Evolutionary conservation across 2,888 invertebrate species (phyloP).

Genomic region (Acrobasis suavella): DNA sequence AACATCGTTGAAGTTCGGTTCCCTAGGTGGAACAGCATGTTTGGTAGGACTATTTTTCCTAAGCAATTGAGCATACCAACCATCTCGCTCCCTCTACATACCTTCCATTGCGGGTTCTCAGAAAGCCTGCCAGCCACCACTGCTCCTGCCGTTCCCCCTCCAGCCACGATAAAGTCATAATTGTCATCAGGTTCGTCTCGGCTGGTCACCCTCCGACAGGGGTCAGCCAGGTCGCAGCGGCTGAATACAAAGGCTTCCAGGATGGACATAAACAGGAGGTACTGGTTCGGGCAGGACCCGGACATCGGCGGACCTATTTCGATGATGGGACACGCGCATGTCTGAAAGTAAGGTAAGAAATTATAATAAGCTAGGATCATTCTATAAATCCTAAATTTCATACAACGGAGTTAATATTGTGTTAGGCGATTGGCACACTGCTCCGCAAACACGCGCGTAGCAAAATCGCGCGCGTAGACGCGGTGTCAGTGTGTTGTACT

Average conservation of each 20-base stretch:
- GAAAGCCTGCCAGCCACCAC: conserved; percentile 85
- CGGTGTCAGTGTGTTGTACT: too few relatives aligned
- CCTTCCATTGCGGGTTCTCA: conserved; percentile 85
- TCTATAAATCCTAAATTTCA: too few relatives aligned
- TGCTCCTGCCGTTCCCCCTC: conserved; percentile 86
- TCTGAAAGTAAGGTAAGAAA: conserved; percentile 46
- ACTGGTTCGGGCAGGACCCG: conserved; percentile 82
- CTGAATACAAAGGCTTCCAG: conserved; percentile 84
- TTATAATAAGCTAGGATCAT: background rate
- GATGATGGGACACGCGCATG: conserved; percentile 79
- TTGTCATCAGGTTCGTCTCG: conserved; percentile 62
- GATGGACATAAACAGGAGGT: conserved; percentile 85
- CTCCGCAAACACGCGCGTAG: too few relatives aligned
- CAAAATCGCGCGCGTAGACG: too few relatives aligned
- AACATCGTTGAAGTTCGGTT: too few relatives aligned
- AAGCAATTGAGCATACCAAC: too few relatives aligned
- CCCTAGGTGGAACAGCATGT: too few relatives aligned
- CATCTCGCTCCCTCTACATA: conserved; percentile 29
- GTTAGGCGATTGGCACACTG: too few relatives aligned
- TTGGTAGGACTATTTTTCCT: too few relatives aligned
- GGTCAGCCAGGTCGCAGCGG: conserved; percentile 81
- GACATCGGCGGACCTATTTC: conserved; percentile 83
- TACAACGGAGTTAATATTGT: too few relatives aligned
- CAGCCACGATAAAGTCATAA: conserved; percentile 86
- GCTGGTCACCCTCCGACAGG: conserved; percentile 82